Conservation (phyloP, 37 sponge, comb jelly and placozoan genomes). For the Amphimedon queenslandica region DNA sequence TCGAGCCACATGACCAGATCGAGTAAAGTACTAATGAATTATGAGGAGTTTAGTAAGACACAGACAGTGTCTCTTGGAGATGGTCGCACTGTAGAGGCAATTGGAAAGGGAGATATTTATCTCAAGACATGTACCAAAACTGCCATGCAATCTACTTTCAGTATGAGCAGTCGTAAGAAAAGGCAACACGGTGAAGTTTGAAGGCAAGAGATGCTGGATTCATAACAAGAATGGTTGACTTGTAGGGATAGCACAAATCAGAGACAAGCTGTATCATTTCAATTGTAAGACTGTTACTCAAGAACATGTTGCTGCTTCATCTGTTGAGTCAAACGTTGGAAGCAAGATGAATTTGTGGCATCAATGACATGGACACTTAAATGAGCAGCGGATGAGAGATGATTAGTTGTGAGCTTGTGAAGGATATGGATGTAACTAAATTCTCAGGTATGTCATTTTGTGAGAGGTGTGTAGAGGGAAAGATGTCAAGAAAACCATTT, state of each 20-base stretch:
- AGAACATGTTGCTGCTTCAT: background rate
- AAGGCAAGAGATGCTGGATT: background rate
- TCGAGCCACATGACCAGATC: too few species aligned
- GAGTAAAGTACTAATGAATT: too few species aligned
- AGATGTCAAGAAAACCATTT: too few species aligned
- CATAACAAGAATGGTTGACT: background rate
- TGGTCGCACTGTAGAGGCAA: too few species aligned
- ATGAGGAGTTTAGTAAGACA: too few species aligned
- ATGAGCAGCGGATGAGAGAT: background rate
- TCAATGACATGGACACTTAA: constrained; percentile 4
- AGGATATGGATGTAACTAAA: background rate
- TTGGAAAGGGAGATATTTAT: too few species aligned
- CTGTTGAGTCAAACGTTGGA: background rate
- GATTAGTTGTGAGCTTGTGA: background rate
- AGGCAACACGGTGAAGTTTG: background rate
- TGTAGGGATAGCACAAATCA: background rate
- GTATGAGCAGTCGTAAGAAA: background rate
- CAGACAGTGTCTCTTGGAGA: too few species aligned
- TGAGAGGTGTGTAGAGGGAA: too few species aligned
- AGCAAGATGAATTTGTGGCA: background rate
- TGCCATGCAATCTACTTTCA: background rate
- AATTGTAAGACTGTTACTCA: background rate
- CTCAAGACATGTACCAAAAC: too few species aligned
- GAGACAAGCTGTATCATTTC: background rate
- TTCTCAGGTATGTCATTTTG: too few species aligned